Percentiles rank a stretch among this genome's conserved stretches.
Conservation (phyloP, 2,113 vertebrate genomes). For the Heptranchias perlo region DNA sequence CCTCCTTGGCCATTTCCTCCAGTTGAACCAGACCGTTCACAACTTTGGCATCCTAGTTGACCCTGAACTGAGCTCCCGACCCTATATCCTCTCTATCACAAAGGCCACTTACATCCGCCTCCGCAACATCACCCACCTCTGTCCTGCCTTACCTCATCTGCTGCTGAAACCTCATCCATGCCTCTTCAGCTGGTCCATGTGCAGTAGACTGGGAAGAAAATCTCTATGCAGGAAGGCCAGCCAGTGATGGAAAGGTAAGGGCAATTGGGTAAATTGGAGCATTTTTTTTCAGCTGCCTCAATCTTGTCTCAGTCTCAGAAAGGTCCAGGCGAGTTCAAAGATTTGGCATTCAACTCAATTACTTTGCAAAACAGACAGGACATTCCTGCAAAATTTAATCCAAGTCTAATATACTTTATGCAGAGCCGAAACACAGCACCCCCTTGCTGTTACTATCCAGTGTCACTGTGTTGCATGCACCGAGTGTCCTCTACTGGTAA, state of each 20-base stretch:
- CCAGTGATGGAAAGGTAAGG: background rate
- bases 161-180: background rate
- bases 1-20: background rate
- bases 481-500: slow-evolving; percentile 8
- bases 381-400: background rate
- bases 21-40: background rate
- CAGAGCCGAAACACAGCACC: background rate
- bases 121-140: background rate
- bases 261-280: background rate
- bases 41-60: background rate
- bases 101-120: background rate
- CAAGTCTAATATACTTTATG: background rate
- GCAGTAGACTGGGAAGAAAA: background rate
- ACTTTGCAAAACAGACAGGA: background rate
- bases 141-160: background rate
- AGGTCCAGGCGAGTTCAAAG: background rate
- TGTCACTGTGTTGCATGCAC: too few relatives aligned
- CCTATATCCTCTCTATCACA: background rate
- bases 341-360: background rate
- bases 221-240: background rate
- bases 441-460: background rate
- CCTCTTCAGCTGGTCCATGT: background rate
- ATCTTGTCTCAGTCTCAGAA: background rate
- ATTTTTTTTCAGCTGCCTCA: background rate
- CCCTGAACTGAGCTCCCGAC: background rate